These are phyloP conservation scores for Carterocephalus palaemon DNA, from an alignment of 2,888 invertebrate species.

Conservation along the genomic window DNA sequence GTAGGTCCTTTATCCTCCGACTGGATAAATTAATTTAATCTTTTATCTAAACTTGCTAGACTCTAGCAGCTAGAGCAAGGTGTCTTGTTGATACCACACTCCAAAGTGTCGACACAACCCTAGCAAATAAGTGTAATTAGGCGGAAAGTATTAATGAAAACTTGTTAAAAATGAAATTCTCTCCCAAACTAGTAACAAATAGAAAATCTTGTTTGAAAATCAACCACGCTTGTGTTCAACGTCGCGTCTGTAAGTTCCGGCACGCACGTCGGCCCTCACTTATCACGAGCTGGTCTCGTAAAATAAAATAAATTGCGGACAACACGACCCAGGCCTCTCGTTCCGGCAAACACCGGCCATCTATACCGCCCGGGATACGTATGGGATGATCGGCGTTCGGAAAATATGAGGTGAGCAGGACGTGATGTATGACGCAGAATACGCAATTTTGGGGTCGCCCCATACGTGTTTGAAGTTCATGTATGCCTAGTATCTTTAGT, in stretches of 20 bases:
- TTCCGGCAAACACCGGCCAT: constrained; percentile 30
- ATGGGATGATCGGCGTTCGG: constrained; percentile 20
- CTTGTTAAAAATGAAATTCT: too few relatives aligned
- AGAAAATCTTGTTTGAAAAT: constrained; percentile 4
- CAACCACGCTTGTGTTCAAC: constrained; percentile 29
- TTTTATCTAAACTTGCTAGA: too few relatives aligned
- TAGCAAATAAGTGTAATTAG: too few relatives aligned
- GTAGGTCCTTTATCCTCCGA: too few relatives aligned
- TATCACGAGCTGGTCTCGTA: constrained; percentile 55
- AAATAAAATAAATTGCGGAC: constrained; percentile 63
- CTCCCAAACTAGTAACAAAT: background rate
- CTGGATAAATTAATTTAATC: too few relatives aligned
- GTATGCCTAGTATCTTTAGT: background rate
- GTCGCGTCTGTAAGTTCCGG: constrained; percentile 47
- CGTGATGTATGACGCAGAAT: constrained; percentile 13
- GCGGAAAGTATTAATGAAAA: too few relatives aligned
- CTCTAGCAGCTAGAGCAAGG: too few relatives aligned
- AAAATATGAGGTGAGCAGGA: constrained; percentile 24
- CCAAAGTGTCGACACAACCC: too few relatives aligned
- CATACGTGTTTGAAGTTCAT: background rate
- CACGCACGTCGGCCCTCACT: constrained; percentile 60
- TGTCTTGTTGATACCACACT: too few relatives aligned
- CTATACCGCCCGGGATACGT: constrained; percentile 24
- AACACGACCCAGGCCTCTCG: constrained; percentile 34
- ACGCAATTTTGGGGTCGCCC: constrained; percentile 9